Conservation (phyloP, 2,888 invertebrate genomes). For the Caenorhabditis sp. region DNA sequence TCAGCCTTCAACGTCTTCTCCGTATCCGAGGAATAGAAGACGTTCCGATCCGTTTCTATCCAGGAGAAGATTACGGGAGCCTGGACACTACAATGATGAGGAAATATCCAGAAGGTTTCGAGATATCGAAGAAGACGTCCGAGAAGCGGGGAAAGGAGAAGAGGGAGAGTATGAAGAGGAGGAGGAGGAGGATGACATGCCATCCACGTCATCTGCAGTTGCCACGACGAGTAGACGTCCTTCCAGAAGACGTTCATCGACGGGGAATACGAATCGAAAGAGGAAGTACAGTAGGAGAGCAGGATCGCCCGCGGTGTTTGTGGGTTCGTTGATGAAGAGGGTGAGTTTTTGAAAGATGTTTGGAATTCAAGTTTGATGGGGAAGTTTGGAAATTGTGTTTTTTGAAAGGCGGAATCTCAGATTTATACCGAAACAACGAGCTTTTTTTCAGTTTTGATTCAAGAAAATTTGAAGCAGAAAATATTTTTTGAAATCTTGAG, state of each 20-base stretch:
- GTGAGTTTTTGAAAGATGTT: conserved; percentile 12
- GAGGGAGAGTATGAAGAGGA: conserved; percentile 34
- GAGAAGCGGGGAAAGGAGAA: conserved; percentile 16
- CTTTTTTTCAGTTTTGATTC: no score
- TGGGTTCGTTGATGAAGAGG: conserved; percentile 45
- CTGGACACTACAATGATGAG: neutral
- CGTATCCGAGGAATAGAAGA: conserved; percentile 1
- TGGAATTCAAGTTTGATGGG: neutral
- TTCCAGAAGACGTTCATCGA: conserved; percentile 53
- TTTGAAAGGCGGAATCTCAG: no score
- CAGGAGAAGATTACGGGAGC: neutral
- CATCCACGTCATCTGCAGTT: conserved; percentile 29
- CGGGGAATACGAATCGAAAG: conserved; percentile 44
- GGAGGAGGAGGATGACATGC: conserved; percentile 26
- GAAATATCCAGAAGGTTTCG: conserved; percentile 1
- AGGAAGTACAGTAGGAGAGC: conserved; percentile 46
- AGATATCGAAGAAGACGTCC: conserved; percentile 30
- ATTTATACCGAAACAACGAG: no score
- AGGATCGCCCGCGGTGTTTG: conserved; percentile 62
- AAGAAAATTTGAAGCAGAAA: no score
- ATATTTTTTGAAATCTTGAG: no score
- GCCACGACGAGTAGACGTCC: conserved; percentile 26
- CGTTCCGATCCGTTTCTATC: conserved; percentile 25
- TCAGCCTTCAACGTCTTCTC: neutral
- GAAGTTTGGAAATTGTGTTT: no score